A percentile compares a stretch with the other conserved stretches of the same genome.
Evolutionary conservation across 1,140 invertebrate genomes (phyloP).

Genomic region (Pogonomyrmex californicus): DNA sequence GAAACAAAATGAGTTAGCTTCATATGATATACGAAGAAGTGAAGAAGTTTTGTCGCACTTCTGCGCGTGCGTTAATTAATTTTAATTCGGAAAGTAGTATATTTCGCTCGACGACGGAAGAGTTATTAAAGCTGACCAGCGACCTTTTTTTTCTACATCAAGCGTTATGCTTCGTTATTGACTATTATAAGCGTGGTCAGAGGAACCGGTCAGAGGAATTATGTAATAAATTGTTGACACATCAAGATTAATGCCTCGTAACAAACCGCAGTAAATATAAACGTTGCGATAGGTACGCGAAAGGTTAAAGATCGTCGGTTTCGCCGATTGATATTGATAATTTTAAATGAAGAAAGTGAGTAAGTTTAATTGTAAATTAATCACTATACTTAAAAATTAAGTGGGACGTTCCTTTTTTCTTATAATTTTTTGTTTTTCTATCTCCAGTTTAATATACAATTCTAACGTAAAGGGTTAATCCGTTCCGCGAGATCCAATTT

Average conservation of each 20-base stretch:
- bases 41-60: neutral
- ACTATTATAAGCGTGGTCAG: neutral
- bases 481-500: neutral
- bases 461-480: neutral
- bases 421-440: neutral
- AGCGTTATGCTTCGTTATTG: neutral
- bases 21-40: neutral
- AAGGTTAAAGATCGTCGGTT: neutral
- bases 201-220: conserved; percentile 4
- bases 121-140: neutral
- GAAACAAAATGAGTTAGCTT: no score
- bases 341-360: neutral
- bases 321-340: neutral
- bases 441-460: neutral
- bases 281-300: neutral
- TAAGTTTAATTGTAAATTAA: neutral
- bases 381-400: neutral
- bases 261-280: conserved; percentile 36
- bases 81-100: neutral
- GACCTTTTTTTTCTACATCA: neutral
- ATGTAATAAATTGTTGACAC: conserved; percentile 41
- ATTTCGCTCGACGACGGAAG: neutral
- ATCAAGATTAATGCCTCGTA: conserved; percentile 35
- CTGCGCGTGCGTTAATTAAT: neutral
- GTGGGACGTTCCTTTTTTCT: neutral